Evolutionary conservation across 2,888 invertebrate genomes (phyloP).

Genomic region (Cheilosia vernalis): DNA sequence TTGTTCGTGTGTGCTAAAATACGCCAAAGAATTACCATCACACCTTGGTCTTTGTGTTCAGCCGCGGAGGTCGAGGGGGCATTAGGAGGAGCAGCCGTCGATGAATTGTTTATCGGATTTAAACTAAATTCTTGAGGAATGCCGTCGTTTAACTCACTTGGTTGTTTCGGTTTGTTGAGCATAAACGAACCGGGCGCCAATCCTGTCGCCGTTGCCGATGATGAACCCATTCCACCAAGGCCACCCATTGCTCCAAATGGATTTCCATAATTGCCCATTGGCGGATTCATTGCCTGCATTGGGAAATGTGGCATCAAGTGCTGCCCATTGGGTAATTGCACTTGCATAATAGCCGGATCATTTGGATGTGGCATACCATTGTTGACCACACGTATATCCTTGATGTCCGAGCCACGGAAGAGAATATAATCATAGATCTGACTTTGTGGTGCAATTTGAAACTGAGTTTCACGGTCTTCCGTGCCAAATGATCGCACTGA

Average conservation of each 20-base stretch:
- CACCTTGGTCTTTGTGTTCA: constrained; percentile 84
- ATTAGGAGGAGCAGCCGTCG: constrained; percentile 76
- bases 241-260: constrained; percentile 82
- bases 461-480: constrained; percentile 97
- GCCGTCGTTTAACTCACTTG: constrained; percentile 86
- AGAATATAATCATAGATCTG: constrained; percentile 99
- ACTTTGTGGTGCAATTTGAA: constrained; percentile 97
- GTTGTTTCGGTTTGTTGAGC: constrained; percentile 84
- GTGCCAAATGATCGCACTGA: constrained; percentile 99
- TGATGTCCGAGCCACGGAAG: constrained; percentile 99
- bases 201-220: constrained; percentile 80
- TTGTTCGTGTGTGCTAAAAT: constrained; percentile 67
- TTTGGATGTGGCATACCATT: constrained; percentile 93
- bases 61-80: constrained; percentile 80
- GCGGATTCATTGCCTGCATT: constrained; percentile 87
- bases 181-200: constrained; percentile 83
- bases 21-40: constrained; percentile 83
- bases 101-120: constrained; percentile 75
- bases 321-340: constrained; percentile 89
- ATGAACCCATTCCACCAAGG: constrained; percentile 83
- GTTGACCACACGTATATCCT: constrained; percentile 98
- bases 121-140: constrained; percentile 77
- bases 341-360: constrained; percentile 99
- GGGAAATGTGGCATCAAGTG: constrained; percentile 88
- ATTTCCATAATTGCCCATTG: constrained; percentile 83